These are phyloP conservation scores for Harpalus rufipes DNA, from an alignment of 2,888 invertebrate genomes.

Conservation along the genomic window DNA sequence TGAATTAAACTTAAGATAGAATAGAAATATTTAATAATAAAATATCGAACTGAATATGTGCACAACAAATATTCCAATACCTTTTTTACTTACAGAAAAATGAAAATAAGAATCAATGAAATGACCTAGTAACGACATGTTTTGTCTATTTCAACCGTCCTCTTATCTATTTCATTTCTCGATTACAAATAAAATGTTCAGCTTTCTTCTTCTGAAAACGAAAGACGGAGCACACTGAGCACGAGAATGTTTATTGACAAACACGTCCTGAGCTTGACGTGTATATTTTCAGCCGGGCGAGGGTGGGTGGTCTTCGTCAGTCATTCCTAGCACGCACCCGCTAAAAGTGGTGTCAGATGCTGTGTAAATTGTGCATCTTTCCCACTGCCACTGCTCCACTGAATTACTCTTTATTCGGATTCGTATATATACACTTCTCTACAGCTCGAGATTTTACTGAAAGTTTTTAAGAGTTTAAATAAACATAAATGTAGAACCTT, in stretches of 20 bases:
- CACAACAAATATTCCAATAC: too few species aligned
- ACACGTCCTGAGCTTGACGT: conserved; percentile 62
- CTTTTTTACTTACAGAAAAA: too few species aligned
- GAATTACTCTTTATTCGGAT: conserved; percentile 37
- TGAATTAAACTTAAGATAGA: too few species aligned
- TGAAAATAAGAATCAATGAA: too few species aligned
- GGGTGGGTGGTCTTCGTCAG: not conserved
- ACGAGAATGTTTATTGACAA: conserved; percentile 61
- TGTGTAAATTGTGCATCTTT: conserved; percentile 54
- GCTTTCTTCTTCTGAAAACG: conserved; percentile 57
- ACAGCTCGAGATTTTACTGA: conserved; percentile 23
- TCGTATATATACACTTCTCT: conserved; percentile 26
- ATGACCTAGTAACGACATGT: too few species aligned
- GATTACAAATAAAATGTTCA: too few species aligned
- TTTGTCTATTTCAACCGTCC: too few species aligned
- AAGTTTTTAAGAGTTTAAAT: conserved; percentile 58
- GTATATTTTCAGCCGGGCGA: conserved; percentile 17
- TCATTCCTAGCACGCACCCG: conserved; percentile 56
- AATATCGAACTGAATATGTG: too few species aligned
- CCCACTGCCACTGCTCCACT: not conserved
- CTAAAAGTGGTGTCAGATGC: conserved; percentile 52
- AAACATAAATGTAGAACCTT: conserved; percentile 55
- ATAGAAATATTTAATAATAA: too few species aligned
- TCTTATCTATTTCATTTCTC: too few species aligned
- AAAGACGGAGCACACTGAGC: conserved; percentile 49